These are phyloP conservation scores for Atta cephalotes DNA, from an alignment of 1,140 invertebrate species.

Conservation along the genomic window DNA sequence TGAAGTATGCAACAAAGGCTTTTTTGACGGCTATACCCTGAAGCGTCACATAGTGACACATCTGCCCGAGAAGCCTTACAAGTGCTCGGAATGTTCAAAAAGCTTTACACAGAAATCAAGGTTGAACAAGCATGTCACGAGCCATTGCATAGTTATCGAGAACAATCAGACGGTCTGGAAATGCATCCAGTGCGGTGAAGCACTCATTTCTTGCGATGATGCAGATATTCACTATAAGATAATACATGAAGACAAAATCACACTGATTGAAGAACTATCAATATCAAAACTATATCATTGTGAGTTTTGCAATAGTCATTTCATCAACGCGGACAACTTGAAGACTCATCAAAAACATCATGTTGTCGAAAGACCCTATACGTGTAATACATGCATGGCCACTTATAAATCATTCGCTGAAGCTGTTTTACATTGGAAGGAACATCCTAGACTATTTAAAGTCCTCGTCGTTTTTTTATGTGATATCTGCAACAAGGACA, in stretches of 20 bases:
- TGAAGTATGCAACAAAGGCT: slow-evolving; percentile 96
- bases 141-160: slow-evolving; percentile 75
- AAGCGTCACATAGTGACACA: slow-evolving; percentile 88
- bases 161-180: slow-evolving; percentile 76
- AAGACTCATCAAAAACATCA: slow-evolving; percentile 85
- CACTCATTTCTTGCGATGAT: slow-evolving; percentile 65
- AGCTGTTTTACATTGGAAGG: slow-evolving; percentile 86
- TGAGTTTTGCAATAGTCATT: slow-evolving; percentile 87
- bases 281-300: slow-evolving; percentile 86
- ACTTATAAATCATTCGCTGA: slow-evolving; percentile 85
- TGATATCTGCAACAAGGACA: slow-evolving; percentile 75
- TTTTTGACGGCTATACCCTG: slow-evolving; percentile 95
- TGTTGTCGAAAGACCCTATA: slow-evolving; percentile 86
- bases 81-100: slow-evolving; percentile 92
- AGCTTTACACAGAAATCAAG: slow-evolving; percentile 79
- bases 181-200: slow-evolving; percentile 74
- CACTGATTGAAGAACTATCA: slow-evolving; percentile 72
- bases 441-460: slow-evolving; percentile 81
- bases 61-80: slow-evolving; percentile 93
- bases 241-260: slow-evolving; percentile 70
- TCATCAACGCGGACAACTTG: slow-evolving; percentile 84
- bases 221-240: slow-evolving; percentile 71
- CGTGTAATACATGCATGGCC: slow-evolving; percentile 86
- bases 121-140: slow-evolving; percentile 76
- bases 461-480: slow-evolving; percentile 73